phyloP scores from a whole-genome alignment of 2,113 vertebrate species.

The Nibea albiflora region DNA sequence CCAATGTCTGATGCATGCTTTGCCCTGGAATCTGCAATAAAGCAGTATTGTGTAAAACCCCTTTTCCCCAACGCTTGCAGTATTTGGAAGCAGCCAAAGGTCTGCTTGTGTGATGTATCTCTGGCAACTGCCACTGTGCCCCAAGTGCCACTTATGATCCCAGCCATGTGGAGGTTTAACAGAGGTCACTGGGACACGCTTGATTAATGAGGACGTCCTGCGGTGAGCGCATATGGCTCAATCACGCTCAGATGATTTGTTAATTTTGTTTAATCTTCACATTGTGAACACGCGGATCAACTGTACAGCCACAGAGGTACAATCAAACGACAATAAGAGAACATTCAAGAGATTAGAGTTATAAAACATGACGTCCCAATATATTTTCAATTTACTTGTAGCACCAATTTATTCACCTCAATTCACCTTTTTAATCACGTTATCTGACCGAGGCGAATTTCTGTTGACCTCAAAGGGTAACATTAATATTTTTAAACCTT shows the following conservation, averaged over 20 bases:
- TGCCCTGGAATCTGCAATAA: background rate
- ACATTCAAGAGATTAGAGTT: no score
- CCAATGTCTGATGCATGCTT: background rate
- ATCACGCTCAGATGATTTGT: background rate
- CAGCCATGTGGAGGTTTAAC: background rate
- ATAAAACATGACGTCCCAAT: no score
- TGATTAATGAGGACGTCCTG: conserved; percentile 1
- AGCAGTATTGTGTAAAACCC: background rate
- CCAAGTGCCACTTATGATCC: background rate
- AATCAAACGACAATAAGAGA: background rate
- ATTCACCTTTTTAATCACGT: no score
- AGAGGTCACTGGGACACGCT: background rate
- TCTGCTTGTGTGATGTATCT: background rate
- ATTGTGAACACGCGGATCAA: background rate
- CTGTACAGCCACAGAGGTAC: background rate
- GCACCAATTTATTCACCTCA: no score
- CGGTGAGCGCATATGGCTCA: background rate
- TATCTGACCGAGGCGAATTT: background rate
- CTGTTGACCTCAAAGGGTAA: no score
- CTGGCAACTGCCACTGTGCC: background rate
- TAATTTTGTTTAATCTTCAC: background rate
- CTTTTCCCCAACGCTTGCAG: background rate
- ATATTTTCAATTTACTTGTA: no score
- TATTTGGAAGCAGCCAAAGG: background rate
- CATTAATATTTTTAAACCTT: no score